phyloP scores from a whole-genome alignment of 1,140 invertebrate genomes.

The Drosophila carrolli region DNA sequence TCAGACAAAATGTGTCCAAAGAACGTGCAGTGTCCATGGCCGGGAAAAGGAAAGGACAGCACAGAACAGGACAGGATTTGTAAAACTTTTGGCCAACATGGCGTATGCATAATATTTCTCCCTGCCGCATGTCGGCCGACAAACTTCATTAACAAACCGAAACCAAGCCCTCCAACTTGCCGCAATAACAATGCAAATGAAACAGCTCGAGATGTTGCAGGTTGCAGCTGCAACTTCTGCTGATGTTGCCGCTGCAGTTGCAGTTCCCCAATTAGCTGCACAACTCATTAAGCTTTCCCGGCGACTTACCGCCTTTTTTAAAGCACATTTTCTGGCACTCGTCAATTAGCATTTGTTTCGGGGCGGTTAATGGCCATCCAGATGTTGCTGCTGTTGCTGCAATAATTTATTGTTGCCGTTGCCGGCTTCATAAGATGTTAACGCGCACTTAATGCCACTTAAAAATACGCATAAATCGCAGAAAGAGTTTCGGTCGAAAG shows the following conservation, averaged over 20 bases:
- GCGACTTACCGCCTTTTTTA: slow-evolving; percentile 46
- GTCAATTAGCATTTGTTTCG: slow-evolving; percentile 73
- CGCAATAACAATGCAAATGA: slow-evolving; percentile 64
- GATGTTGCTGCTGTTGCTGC: slow-evolving; percentile 24
- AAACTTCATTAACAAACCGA: slow-evolving; percentile 63
- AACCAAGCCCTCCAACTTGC: slow-evolving; percentile 37
- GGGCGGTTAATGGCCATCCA: slow-evolving; percentile 57
- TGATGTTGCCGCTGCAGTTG: slow-evolving; percentile 14
- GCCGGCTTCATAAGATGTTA: slow-evolving; percentile 77
- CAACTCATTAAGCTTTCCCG: slow-evolving; percentile 56
- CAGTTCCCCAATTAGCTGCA: slow-evolving; percentile 57
- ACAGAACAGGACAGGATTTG: slow-evolving; percentile 42
- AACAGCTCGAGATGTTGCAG: slow-evolving; percentile 49
- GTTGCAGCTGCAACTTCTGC: slow-evolving; percentile 3
- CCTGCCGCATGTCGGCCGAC: slow-evolving; percentile 53
- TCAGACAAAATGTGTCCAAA: slow-evolving; percentile 53
- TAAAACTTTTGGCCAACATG: slow-evolving; percentile 69
- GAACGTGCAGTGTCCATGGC: slow-evolving; percentile 49
- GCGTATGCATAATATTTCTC: slow-evolving; percentile 78
- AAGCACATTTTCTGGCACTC: slow-evolving; percentile 45
- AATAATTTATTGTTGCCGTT: slow-evolving; percentile 70
- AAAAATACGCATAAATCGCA: slow-evolving; percentile 80
- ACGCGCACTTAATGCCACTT: slow-evolving; percentile 82
- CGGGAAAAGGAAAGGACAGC: not conserved
- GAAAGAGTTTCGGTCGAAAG: slow-evolving; percentile 14